Base-by-base conservation (phyloP, 1,140 invertebrate species). In the Batillaria attramentaria region DNA sequence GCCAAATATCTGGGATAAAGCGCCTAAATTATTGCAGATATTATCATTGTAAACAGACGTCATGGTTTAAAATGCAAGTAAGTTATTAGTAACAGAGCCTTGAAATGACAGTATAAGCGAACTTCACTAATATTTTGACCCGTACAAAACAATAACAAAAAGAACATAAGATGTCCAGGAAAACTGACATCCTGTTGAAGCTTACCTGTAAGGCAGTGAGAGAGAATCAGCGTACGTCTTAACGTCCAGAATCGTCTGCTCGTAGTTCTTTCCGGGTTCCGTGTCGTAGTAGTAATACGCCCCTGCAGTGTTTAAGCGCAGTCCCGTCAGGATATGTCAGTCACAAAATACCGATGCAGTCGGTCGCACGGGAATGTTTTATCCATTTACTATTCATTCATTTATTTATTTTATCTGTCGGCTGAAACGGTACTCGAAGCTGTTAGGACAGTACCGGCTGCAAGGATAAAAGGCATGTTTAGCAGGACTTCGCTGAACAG, bases 281-380 rank as follows among this genome's bases (percentile, higher is more conserved):
- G 84, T 86, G 20, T 85, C 77, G 78, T 86, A 87, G 69, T 86
- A 87, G 65, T 87, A 87, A 70, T 85, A 87, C 3, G 84, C 86
- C 16, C 86, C 85, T 87, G 72, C 20, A 77, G 46, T 20, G 37
- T n/a, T 65, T 87, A 33, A 42, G n/a, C n/a, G n/a, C n/a, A n/a
- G n/a, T n/a, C n/a, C n/a, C n/a, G n/a, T n/a, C n/a, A n/a, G n/a
- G n/a, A n/a, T n/a, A n/a, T n/a, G n/a, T n/a, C n/a, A n/a, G n/a
- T n/a, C n/a, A n/a, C n/a, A n/a, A n/a, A n/a, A n/a, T n/a, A n/a
- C n/a, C n/a, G n/a, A n/a, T n/a, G n/a, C n/a, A n/a, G n/a, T n/a
- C n/a, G n/a, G n/a, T n/a, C n/a, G n/a, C n/a, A n/a, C n/a, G n/a
- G n/a, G n/a, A n/a, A n/a, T n/a, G n/a, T n/a, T n/a, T n/a, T n/a